Conservation (phyloP, 2,888 invertebrate genomes). For the Ectemnius continuus region DNA sequence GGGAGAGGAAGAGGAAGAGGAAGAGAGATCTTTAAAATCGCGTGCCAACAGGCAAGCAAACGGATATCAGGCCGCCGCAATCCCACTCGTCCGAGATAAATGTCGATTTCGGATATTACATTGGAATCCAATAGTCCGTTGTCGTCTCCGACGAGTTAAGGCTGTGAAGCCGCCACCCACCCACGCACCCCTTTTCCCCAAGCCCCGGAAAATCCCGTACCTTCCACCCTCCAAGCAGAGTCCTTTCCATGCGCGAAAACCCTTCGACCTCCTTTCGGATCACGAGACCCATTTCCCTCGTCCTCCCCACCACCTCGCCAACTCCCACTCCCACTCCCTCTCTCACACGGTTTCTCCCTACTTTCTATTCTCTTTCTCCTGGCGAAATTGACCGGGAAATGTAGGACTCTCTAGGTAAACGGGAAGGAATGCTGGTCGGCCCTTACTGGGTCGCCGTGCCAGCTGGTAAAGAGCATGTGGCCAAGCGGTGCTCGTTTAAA, state of each 20-base stretch:
- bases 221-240: not conserved
- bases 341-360: not conserved
- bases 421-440: not conserved
- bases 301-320: not conserved
- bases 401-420: not conserved
- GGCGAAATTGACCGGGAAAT: constrained; percentile 7
- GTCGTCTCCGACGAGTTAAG: no score
- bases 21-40: not conserved
- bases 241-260: not conserved
- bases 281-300: not conserved
- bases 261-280: constrained; percentile 5
- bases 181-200: no score
- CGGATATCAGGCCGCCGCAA: not conserved
- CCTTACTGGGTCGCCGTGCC: constrained; percentile 16
- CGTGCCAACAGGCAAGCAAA: not conserved
- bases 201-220: not conserved
- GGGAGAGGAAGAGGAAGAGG: no score
- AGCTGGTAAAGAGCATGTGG: constrained; percentile 12
- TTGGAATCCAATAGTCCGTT: not conserved
- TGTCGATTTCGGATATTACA: constrained; percentile 3
- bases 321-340: not conserved
- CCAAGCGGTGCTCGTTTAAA: not conserved
- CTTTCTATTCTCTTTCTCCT: not conserved
- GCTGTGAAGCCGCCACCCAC: no score
- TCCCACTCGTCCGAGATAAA: constrained; percentile 1